These are phyloP conservation scores for Hiodon alosoides DNA, from an alignment of 2,113 vertebrate genomes.

Conservation along the genomic window DNA sequence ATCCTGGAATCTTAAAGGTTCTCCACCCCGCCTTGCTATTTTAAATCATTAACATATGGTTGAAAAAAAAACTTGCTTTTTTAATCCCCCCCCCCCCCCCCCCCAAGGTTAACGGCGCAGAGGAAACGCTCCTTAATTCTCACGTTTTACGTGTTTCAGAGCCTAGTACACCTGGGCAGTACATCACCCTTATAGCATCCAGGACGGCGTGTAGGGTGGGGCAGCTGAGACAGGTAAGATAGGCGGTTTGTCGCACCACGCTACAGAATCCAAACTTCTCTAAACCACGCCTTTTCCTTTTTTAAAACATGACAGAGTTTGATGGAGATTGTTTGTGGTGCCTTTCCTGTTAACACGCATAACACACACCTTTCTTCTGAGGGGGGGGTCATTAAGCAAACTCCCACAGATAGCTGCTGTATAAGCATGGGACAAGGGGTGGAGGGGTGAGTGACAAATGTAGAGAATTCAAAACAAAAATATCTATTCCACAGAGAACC, in stretches of 20 bases:
- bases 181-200: no score
- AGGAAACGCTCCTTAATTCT: no score
- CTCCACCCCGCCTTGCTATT: no score
- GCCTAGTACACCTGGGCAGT: no score
- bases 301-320: constrained; percentile 33
- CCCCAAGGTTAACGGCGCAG: no score
- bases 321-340: constrained; percentile 44
- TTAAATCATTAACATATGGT: no score
- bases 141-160: no score
- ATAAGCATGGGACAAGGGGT: neutral
- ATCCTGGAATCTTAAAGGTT: no score
- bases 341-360: constrained; percentile 50
- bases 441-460: neutral
- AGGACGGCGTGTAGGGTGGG: no score
- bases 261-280: neutral
- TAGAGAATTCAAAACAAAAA: constrained; percentile 1
- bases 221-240: no score
- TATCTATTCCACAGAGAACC: constrained; percentile 35
- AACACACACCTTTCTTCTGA: constrained; percentile 29
- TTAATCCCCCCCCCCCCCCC: no score
- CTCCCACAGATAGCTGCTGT: neutral
- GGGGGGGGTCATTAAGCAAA: constrained; percentile 17
- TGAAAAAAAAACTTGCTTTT: no score
- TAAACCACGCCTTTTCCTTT: neutral
- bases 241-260: neutral